Percentiles rank a stretch among this genome's conserved stretches.
Conservation (phyloP, 2,888 invertebrate genomes). For the Nymphalis polychloros region DNA sequence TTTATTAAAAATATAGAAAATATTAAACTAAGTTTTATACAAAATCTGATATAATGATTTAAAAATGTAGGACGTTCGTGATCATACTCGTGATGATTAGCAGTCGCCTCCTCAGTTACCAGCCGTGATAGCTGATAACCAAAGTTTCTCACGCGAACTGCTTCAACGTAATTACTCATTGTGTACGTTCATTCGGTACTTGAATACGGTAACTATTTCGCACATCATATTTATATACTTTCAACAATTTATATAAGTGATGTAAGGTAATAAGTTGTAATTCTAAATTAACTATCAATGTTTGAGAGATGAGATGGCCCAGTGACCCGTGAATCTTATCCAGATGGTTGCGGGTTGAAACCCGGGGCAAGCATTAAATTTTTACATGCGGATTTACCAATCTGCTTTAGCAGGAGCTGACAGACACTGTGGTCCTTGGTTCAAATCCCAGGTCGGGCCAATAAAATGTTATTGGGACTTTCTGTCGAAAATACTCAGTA, state of each 20-base stretch:
- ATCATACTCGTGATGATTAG: conserved; percentile 27
- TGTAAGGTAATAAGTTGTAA: too few species aligned
- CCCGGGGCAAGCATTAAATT: too few species aligned
- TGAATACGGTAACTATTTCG: background rate
- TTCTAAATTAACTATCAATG: too few species aligned
- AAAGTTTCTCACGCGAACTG: conserved; percentile 33
- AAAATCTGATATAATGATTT: conserved; percentile 7
- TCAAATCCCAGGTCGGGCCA: too few species aligned
- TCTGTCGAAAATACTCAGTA: too few species aligned
- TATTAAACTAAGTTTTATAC: too few species aligned
- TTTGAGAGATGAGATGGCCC: too few species aligned
- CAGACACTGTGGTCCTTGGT: too few species aligned
- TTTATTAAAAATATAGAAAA: background rate
- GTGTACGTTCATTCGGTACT: conserved; percentile 5
- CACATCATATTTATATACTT: background rate
- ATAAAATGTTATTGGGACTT: too few species aligned
- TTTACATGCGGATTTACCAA: too few species aligned
- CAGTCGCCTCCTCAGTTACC: conserved; percentile 18
- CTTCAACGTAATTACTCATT: conserved; percentile 20
- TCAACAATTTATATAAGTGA: background rate
- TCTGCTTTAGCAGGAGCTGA: too few species aligned
- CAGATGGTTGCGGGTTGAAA: background rate
- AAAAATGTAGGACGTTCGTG: conserved; percentile 17
- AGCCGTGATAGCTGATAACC: conserved; percentile 29
- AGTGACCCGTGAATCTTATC: background rate